Base-by-base conservation (phyloP, 2,797 vertebrate genomes). In the Paratrypauchen microcephalus region DNA sequence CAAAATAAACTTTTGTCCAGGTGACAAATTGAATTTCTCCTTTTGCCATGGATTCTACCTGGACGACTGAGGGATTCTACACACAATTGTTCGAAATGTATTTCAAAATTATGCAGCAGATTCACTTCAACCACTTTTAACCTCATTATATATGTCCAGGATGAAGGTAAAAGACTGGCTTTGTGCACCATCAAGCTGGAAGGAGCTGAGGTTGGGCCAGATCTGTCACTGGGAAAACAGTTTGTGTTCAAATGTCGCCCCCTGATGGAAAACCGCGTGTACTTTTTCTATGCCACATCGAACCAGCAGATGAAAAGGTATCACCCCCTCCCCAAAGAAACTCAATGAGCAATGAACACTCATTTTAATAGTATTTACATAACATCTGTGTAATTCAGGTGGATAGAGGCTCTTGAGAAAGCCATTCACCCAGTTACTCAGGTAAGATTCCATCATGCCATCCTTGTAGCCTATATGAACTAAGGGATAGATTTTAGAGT, bases 231-330 rank as follows among this genome's bases (percentile, higher is more conserved):
- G 70, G 96, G 95, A 11, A 99, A 97, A 89, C 94, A 95, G 0
- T 97, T 97, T 84, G 95, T 96, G 75, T 95, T 98, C 79, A 96
- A 92, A 84, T 98, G 95, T 79, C 78, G 86, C 30, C 95, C 95
- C 73, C 93, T 91, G 68, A 85, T 81, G 56, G 90, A 86, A 69
- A 93, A 76, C 54, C 90, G 94, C 54, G 89, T 92, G 63, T 97
- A 95, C 80, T 94, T 94, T 80, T 92, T 96, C 76, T 97, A 93
- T 81, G 94, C 95, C 21, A 95, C 94, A 57, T 96, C 95, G 67
- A 96, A 93, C 84, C 95, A 97, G 87, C 95, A 98, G 83, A 96
- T 96, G 95, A 97, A 96, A 90, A 95, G 95, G 95, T 90, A 70
- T 0, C 28, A 23, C 11, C 41, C 4, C 12, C 2, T 15, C 57